Conservation (phyloP, 2,797 vertebrate genomes). For the Sebastes ruberrimus region DNA sequence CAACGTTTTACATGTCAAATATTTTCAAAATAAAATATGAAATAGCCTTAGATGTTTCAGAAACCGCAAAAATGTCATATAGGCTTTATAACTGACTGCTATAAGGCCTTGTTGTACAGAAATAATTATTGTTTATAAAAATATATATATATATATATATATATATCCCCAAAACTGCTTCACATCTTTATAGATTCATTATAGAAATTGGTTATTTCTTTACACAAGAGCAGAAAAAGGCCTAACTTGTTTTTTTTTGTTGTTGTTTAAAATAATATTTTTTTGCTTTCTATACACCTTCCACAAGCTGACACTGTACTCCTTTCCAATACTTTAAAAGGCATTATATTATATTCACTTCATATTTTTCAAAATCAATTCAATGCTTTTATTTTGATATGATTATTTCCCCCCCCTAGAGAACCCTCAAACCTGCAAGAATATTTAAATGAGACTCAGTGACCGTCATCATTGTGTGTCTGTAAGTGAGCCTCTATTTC, state of each 20-base stretch:
- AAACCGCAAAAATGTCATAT: not conserved
- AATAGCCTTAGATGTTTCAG: not conserved
- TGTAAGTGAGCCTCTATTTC: slow-evolving; percentile 44
- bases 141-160: not conserved
- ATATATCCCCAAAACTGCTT: not conserved
- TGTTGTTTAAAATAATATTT: not conserved
- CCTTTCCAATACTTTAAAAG: not conserved
- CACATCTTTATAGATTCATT: not conserved
- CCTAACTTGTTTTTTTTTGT: not conserved
- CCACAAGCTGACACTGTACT: not conserved
- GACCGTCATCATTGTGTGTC: slow-evolving; percentile 16
- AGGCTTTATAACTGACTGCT: not conserved
- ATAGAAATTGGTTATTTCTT: not conserved
- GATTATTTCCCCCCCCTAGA: not conserved
- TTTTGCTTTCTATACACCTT: too few species aligned
- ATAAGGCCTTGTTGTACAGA: not conserved
- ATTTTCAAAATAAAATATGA: not conserved
- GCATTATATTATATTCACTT: too few species aligned
- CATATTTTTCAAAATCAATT: not conserved
- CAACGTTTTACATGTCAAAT: not conserved
- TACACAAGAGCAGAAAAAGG: not conserved
- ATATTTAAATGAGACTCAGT: not conserved
- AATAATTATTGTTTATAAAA: not conserved
- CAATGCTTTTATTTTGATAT: not conserved
- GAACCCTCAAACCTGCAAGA: not conserved